Evolutionary conservation across 1,140 invertebrate species (phyloP).

Genomic region (Psix sp.): DNA sequence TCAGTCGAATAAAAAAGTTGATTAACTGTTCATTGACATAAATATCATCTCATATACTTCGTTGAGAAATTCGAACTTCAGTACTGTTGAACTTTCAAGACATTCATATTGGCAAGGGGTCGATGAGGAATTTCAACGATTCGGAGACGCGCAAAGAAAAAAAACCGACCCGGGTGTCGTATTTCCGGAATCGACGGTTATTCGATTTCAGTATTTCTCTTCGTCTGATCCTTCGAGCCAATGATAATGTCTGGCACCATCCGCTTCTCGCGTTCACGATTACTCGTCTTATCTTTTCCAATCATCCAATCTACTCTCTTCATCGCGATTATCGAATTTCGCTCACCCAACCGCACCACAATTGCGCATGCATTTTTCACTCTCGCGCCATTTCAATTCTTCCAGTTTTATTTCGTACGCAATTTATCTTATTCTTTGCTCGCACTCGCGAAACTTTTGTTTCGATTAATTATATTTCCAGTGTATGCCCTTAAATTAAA

Average conservation of each 20-base stretch:
- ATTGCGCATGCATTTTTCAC: slow-evolving; percentile 54
- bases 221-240: slow-evolving; percentile 35
- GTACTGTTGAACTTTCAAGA: slow-evolving; percentile 54
- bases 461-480: too few species aligned
- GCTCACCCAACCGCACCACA: slow-evolving; percentile 57
- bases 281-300: slow-evolving; percentile 60
- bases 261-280: slow-evolving; percentile 43
- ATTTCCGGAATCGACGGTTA: slow-evolving; percentile 51
- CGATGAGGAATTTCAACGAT: slow-evolving; percentile 50
- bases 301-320: slow-evolving; percentile 65
- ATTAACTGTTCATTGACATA: slow-evolving; percentile 28
- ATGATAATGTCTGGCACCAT: slow-evolving; percentile 45
- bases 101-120: slow-evolving; percentile 49
- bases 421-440: slow-evolving; percentile 1
- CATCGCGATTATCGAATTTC: slow-evolving; percentile 70
- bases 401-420: slow-evolving; percentile 24
- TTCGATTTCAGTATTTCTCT: slow-evolving; percentile 49
- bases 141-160: slow-evolving; percentile 39
- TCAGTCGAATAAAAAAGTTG: too few species aligned
- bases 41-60: slow-evolving; percentile 50
- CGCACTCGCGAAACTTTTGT: too few species aligned
- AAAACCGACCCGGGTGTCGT: slow-evolving; percentile 40
- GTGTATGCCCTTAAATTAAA: too few species aligned
- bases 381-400: slow-evolving; percentile 56
- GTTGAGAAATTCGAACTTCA: slow-evolving; percentile 41